Percentiles rank a stretch among this genome's conserved stretches.
phyloP scores from a whole-genome alignment of 2,797 vertebrate genomes.

The Enteromius treurensis region DNA sequence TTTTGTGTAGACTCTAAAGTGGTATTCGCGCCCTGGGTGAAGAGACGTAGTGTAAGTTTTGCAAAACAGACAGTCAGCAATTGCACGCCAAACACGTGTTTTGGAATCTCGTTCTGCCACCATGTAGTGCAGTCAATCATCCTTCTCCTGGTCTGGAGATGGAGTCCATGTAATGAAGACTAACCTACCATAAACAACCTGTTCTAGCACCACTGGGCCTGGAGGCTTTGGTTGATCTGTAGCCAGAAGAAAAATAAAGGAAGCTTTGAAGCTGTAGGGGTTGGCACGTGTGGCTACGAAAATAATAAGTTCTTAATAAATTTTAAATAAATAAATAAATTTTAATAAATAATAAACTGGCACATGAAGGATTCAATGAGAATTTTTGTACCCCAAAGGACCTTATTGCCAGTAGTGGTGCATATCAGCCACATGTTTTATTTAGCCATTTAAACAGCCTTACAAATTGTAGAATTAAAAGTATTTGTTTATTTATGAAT shows the following conservation, averaged over 20 bases:
- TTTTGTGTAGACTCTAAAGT: slow-evolving; percentile 85
- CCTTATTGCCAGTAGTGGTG: background rate
- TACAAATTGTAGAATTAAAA: slow-evolving; percentile 3
- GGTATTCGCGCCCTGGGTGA: slow-evolving; percentile 79
- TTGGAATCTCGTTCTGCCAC: slow-evolving; percentile 78
- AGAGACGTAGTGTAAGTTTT: slow-evolving; percentile 81
- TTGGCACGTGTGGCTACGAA: background rate
- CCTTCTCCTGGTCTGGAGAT: slow-evolving; percentile 82
- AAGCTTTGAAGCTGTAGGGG: background rate
- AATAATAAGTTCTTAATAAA: too few species aligned
- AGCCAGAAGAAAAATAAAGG: slow-evolving; percentile 28
- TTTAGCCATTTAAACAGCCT: slow-evolving; percentile 16
- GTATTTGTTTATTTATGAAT: background rate
- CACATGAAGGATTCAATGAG: background rate
- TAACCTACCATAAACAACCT: slow-evolving; percentile 78
- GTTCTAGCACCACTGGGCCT: slow-evolving; percentile 80
- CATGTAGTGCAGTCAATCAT: slow-evolving; percentile 76
- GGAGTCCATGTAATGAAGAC: slow-evolving; percentile 83
- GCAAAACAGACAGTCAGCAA: slow-evolving; percentile 78
- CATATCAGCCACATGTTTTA: background rate
- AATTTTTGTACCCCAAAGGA: background rate
- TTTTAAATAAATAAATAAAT: too few species aligned
- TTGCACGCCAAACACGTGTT: slow-evolving; percentile 75
- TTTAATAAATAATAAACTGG: background rate
- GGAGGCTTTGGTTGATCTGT: slow-evolving; percentile 83